Conservation (phyloP, 2,113 vertebrate species). For the Eudorcas thomsonii region DNA sequence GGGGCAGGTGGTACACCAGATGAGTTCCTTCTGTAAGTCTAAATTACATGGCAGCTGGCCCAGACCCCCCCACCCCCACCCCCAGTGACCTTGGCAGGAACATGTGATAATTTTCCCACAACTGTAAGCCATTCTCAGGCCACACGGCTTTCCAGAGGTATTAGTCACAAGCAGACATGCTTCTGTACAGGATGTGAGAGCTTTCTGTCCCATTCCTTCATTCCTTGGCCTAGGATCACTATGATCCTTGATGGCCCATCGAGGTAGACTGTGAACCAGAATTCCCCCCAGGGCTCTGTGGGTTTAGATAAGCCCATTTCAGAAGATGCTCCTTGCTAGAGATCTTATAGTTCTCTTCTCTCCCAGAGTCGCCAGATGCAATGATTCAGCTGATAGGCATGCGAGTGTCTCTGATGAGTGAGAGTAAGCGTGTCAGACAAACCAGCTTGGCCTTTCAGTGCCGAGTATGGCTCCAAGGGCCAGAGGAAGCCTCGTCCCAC, state of each 20-base stretch:
- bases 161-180: slow-evolving; percentile 52
- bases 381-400: not conserved
- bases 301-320: not conserved
- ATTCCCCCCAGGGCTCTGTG: not conserved
- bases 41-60: slow-evolving; percentile 60
- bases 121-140: slow-evolving; percentile 65
- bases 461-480: not conserved
- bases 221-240: not conserved
- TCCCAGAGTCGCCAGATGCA: not conserved
- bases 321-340: not conserved
- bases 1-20: slow-evolving; percentile 61
- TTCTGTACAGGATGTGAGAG: not conserved
- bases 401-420: not conserved
- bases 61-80: not conserved
- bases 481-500: not conserved
- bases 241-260: not conserved
- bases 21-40: slow-evolving; percentile 61
- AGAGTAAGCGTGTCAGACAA: not conserved
- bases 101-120: slow-evolving; percentile 63
- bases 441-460: not conserved
- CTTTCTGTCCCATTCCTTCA: slow-evolving; percentile 50
- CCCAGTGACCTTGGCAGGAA: slow-evolving; percentile 72
- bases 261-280: not conserved
- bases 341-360: not conserved
- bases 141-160: slow-evolving; percentile 48